A percentile compares a stretch with the other conserved stretches of the same genome.
These are phyloP conservation scores for Epistrophella euchroma DNA, from an alignment of 2,888 invertebrate genomes.

Conservation along the genomic window DNA sequence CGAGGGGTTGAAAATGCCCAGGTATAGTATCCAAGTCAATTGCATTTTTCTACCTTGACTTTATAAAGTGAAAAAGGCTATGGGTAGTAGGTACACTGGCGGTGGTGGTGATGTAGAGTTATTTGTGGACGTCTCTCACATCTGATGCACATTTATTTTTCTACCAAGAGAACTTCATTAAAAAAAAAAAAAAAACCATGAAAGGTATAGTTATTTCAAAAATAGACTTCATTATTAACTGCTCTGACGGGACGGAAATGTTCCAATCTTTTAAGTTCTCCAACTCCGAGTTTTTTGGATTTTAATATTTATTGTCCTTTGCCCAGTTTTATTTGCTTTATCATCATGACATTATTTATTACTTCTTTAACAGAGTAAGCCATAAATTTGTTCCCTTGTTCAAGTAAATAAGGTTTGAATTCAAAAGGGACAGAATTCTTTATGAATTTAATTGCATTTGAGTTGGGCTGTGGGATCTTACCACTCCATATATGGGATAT, in stretches of 20 bases:
- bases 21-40: neutral
- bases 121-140: conserved; percentile 43
- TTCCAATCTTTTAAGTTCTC: neutral
- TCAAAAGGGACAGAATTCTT: neutral
- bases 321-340: neutral
- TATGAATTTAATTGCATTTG: neutral
- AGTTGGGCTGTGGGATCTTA: too few species aligned
- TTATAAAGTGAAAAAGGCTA: neutral
- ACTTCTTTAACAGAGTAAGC: neutral
- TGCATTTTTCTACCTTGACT: conserved; percentile 9
- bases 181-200: neutral
- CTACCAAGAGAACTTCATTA: conserved; percentile 35
- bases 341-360: conserved; percentile 21
- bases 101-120: neutral
- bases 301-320: conserved; percentile 4
- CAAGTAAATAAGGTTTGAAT: neutral
- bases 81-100: too few species aligned
- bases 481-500: too few species aligned
- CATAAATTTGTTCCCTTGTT: neutral
- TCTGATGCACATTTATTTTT: conserved; percentile 29
- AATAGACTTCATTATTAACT: conserved; percentile 9
- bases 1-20: conserved; percentile 9
- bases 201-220: neutral
- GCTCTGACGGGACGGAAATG: too few species aligned
- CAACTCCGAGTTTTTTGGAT: neutral